Percentiles rank a stretch among this genome's conserved stretches.
Evolutionary conservation across 2,888 invertebrate species (phyloP).

Genomic region (Molanna angustata): DNA sequence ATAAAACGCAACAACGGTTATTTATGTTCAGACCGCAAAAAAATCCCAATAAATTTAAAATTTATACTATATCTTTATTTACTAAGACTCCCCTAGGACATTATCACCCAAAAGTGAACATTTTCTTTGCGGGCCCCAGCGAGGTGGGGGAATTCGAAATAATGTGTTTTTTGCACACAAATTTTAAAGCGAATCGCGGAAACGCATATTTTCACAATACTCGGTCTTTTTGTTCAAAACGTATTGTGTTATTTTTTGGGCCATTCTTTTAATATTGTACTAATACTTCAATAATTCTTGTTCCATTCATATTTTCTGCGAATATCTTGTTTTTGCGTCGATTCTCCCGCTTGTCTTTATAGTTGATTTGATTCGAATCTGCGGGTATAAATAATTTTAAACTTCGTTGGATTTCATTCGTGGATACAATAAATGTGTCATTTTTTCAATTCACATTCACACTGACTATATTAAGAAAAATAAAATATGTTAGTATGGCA

Average conservation of each 20-base stretch:
- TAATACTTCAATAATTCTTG: too few species aligned
- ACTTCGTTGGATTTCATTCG: slow-evolving; percentile 6
- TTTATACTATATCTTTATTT: slow-evolving; percentile 12
- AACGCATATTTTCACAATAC: too few species aligned
- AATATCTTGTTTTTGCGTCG: background rate
- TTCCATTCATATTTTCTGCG: too few species aligned
- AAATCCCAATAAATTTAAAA: slow-evolving; percentile 12
- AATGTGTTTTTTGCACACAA: too few species aligned
- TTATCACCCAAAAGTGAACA: background rate
- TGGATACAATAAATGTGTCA: too few species aligned
- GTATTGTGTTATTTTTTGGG: too few species aligned
- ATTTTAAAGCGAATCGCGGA: too few species aligned
- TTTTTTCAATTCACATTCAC: background rate
- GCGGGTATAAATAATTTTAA: slow-evolving; percentile 26
- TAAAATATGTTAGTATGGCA: too few species aligned
- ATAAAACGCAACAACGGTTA: background rate
- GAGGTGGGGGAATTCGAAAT: slow-evolving; percentile 2
- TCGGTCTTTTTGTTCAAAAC: too few species aligned
- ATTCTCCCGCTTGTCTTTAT: slow-evolving; percentile 7
- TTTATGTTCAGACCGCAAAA: slow-evolving; percentile 1
- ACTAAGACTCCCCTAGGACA: slow-evolving; percentile 12
- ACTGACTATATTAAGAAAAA: background rate
- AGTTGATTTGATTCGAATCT: slow-evolving; percentile 23
- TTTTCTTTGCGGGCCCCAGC: background rate
- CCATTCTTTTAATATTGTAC: too few species aligned